These are phyloP conservation scores for Hirtodrosophila cameraria DNA, from an alignment of 2,888 invertebrate species.

Conservation along the genomic window DNA sequence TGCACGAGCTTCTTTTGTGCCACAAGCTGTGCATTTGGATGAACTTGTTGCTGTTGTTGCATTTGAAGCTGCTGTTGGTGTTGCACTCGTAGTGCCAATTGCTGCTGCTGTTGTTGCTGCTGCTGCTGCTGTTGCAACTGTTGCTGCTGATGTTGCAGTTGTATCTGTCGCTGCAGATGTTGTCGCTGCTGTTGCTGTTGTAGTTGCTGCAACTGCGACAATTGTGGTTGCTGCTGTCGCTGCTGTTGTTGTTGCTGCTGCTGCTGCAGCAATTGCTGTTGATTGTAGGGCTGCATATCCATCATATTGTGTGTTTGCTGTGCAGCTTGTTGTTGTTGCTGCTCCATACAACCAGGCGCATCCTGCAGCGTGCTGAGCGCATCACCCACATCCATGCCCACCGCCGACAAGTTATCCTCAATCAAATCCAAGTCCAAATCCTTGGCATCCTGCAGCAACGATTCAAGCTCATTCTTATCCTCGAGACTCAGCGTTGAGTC, in stretches of 20 bases:
- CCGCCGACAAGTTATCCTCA: constrained; percentile 85
- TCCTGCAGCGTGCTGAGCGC: constrained; percentile 67
- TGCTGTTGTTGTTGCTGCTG: constrained; percentile 35
- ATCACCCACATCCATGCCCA: constrained; percentile 76
- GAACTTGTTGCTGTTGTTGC: constrained; percentile 22
- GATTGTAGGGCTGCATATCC: constrained; percentile 49
- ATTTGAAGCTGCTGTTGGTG: constrained; percentile 55
- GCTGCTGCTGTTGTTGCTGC: constrained; percentile 55
- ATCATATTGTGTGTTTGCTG: constrained; percentile 61
- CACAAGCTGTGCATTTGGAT: constrained; percentile 27
- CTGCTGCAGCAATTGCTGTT: constrained; percentile 40
- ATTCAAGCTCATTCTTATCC: constrained; percentile 83
- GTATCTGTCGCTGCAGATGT: constrained; percentile 41
- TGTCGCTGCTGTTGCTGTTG: constrained; percentile 40
- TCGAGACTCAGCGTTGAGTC: constrained; percentile 83
- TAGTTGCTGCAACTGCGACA: constrained; percentile 36
- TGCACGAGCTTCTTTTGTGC: constrained; percentile 42
- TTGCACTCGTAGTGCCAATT: constrained; percentile 31
- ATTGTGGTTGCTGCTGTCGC: constrained; percentile 44
- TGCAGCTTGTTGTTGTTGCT: constrained; percentile 34
- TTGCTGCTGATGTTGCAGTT: constrained; percentile 46
- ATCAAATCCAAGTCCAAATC: constrained; percentile 84
- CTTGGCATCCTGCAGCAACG: constrained; percentile 83
- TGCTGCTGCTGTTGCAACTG: constrained; percentile 45
- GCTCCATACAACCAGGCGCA: constrained; percentile 44